These are phyloP conservation scores for Macrosteles quadrilineatus DNA, from an alignment of 1,140 invertebrate species.

Conservation along the genomic window DNA sequence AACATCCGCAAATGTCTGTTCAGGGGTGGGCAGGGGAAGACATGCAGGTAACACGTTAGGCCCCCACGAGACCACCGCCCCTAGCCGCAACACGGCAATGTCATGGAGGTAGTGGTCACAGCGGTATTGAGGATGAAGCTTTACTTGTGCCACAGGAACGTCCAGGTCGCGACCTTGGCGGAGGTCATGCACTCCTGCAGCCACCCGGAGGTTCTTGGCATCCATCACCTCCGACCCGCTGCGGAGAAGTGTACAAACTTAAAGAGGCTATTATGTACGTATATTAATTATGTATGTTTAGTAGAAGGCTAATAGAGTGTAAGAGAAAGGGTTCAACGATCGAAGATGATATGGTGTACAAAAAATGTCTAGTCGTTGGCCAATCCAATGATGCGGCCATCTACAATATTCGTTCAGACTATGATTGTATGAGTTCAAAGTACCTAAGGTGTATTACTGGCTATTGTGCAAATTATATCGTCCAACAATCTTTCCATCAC, in stretches of 20 bases:
- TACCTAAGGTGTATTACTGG: no score
- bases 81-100: constrained; percentile 68
- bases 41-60: constrained; percentile 71
- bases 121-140: constrained; percentile 70
- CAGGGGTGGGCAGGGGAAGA: constrained; percentile 53
- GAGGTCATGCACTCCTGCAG: constrained; percentile 67
- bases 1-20: constrained; percentile 51
- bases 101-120: constrained; percentile 65
- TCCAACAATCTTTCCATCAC: no score
- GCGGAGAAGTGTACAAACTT: background rate
- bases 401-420: no score
- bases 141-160: constrained; percentile 56
- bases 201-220: constrained; percentile 52
- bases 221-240: constrained; percentile 30
- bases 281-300: no score
- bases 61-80: constrained; percentile 64
- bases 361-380: no score
- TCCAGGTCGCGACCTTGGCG: constrained; percentile 52
- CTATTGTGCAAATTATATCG: no score
- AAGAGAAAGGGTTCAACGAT: no score
- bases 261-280: no score
- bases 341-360: no score
- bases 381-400: no score
- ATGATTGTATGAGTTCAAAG: no score
- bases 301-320: no score